Percentiles rank a stretch among this genome's conserved stretches.
phyloP scores from a whole-genome alignment of 35 echinoderm and acorn worm species.

The Strongylocentrotus purpuratus region DNA sequence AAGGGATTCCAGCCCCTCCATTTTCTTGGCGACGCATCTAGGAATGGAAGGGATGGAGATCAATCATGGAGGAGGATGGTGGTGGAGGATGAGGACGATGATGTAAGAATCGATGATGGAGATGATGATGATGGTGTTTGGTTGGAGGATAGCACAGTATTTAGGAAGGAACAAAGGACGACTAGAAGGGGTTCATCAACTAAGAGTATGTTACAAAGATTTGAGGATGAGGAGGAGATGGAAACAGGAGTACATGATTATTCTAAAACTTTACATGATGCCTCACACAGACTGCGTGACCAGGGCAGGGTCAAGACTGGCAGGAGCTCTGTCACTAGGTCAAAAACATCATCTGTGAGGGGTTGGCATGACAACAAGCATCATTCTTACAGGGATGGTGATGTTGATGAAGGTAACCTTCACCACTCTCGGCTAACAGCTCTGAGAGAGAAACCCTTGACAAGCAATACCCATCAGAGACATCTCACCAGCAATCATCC shows the following conservation, averaged over 20 bases:
- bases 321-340: background rate
- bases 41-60: constrained; percentile 9
- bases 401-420: background rate
- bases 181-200: background rate
- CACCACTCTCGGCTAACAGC: background rate
- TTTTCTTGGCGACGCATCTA: constrained; percentile 5
- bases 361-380: background rate
- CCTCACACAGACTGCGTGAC: background rate
- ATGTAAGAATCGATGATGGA: constrained; percentile 20
- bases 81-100: background rate
- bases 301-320: background rate
- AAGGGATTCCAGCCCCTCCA: constrained; percentile 6
- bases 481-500: background rate
- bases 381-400: background rate
- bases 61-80: background rate
- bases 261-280: background rate
- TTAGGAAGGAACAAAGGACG: background rate
- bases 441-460: background rate
- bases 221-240: background rate
- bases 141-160: background rate
- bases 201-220: background rate
- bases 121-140: background rate
- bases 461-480: background rate
- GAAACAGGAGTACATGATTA: background rate
- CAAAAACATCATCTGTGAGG: background rate